Base-by-base conservation (phyloP, 2,888 invertebrate genomes). In the Pammene aurita region DNA sequence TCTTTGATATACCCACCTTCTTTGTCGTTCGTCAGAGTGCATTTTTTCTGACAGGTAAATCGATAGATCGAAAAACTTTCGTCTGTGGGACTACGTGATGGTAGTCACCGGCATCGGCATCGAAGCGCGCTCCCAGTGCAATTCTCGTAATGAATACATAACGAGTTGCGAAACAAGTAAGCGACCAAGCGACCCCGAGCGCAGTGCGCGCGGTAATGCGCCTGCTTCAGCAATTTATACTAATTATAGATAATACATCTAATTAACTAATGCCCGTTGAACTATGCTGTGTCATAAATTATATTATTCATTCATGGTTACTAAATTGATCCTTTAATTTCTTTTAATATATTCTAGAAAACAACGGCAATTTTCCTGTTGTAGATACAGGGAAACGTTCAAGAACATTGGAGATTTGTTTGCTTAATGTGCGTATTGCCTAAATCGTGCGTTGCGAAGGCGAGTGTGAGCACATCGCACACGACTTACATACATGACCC, bases 111-210 rank as follows among this genome's bases (percentile, higher is more conserved):
- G 60, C 42, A 34, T 35, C 35, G 42, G 65, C 48, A n/a, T 14
- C 57, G 61, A 26, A 41, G 48, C 56, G 48, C 60, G 65, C 46
- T 52, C 56, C 56, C 18, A 35, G 35, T 48, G 52, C 34, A 44
- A n/a, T 54, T 61, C 67, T 67, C 67, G 62, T 67, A 67, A 67
- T 67, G 67, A 67, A 67, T 67, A 62, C 67, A 67, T 67, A 67
- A 67, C 67, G 67, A 54, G 56, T 67, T 67, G 62, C 67, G 67
- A 66, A 66, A 66, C 56, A 26, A 52, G 38, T 18, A 41, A 41
- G 50, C 58, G 34, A 42, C 62, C 62, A 41, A 41, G 50, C 58
- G 34, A 42, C 62, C 62, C 52, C 62, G 14, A 16, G 48, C 61
- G 60, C 35, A 35, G 60, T 50, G 58, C 50, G 42, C 55, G 42